Percentiles rank a stretch among this genome's conserved stretches.
Evolutionary conservation across 2,113 vertebrate species (phyloP).

Genomic region (Ochotona curzoniae): DNA sequence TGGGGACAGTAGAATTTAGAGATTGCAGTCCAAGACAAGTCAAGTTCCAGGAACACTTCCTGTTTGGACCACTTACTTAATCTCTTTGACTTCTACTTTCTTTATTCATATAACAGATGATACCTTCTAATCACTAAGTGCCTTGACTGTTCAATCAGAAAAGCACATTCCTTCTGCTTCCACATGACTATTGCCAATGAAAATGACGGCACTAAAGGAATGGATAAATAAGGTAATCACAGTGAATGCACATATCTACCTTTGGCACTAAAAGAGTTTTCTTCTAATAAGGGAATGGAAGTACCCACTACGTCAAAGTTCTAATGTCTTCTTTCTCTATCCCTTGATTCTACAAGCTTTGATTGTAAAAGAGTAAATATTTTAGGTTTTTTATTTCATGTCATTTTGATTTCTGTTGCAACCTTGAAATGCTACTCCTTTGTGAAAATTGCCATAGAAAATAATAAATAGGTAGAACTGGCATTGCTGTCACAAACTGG

Average conservation of each 20-base stretch:
- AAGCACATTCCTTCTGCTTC: background rate
- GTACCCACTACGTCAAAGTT: slow-evolving; percentile 10
- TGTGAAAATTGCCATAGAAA: background rate
- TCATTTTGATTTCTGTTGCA: background rate
- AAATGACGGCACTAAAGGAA: background rate
- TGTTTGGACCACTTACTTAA: background rate
- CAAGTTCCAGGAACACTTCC: background rate
- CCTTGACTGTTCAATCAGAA: background rate
- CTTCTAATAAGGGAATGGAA: background rate
- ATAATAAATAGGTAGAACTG: background rate
- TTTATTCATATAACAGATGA: background rate
- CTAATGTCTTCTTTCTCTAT: slow-evolving; percentile 54
- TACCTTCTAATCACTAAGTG: background rate
- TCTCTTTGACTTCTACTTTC: background rate
- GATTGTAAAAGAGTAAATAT: background rate
- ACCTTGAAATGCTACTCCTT: background rate
- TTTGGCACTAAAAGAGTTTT: background rate
- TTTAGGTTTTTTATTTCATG: background rate
- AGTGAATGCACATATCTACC: background rate
- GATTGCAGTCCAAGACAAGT: background rate
- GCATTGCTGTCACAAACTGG: background rate
- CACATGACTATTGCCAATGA: background rate
- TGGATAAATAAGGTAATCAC: background rate
- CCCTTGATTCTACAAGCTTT: slow-evolving; percentile 53
- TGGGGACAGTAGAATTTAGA: slow-evolving; percentile 36